Evolutionary conservation across 2,888 invertebrate species (phyloP).

Genomic region (Antitype chi): DNA sequence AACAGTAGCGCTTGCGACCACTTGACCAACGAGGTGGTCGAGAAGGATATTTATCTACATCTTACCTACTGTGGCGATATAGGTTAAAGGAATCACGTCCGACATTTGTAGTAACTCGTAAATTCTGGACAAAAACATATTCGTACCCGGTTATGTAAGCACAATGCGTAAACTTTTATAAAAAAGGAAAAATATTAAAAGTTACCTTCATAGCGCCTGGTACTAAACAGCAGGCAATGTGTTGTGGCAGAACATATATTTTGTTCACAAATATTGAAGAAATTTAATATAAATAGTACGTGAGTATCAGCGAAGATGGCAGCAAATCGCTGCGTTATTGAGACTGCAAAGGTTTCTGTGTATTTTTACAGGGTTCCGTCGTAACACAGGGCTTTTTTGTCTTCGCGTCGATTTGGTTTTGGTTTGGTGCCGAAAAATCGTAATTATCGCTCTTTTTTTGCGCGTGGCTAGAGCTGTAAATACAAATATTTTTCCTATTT

Average conservation of each 20-base stretch:
- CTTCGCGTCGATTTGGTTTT: neutral
- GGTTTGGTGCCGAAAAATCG: neutral
- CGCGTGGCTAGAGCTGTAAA: neutral
- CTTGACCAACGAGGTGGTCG: too few species aligned
- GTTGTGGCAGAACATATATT: constrained; percentile 25
- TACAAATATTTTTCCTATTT: too few species aligned
- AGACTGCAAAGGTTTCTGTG: constrained; percentile 17
- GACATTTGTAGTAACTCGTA: neutral
- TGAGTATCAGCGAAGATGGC: constrained; percentile 39
- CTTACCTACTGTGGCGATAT: too few species aligned
- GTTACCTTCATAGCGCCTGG: neutral
- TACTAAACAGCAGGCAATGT: constrained; percentile 23
- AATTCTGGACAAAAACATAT: neutral
- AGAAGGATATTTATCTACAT: neutral
- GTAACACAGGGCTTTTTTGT: neutral
- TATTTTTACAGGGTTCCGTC: neutral
- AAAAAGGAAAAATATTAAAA: neutral
- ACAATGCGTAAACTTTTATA: neutral
- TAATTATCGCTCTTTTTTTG: neutral
- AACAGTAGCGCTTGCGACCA: too few species aligned
- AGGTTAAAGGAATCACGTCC: too few species aligned
- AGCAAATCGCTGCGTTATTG: constrained; percentile 23
- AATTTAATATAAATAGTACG: constrained; percentile 60
- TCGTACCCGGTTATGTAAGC: neutral
- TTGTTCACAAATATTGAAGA: constrained; percentile 38